These are phyloP conservation scores for Caenorhabditis virilis DNA, from an alignment of 2,888 invertebrate genomes.

Conservation along the genomic window DNA sequence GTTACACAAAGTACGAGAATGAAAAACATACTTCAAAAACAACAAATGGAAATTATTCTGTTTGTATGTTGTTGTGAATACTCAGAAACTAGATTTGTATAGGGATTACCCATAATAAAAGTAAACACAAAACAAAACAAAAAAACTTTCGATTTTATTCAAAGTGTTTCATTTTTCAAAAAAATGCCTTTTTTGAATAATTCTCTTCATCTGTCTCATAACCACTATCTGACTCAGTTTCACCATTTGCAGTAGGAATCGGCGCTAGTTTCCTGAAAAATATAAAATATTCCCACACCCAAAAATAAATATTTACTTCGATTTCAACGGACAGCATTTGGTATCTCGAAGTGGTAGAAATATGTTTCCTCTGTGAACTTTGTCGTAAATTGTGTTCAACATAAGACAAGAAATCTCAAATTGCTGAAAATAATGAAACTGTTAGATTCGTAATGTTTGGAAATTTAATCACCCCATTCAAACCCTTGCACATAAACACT, in stretches of 20 bases:
- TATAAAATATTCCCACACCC: neutral
- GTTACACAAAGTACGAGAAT: neutral
- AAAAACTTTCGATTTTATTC: neutral
- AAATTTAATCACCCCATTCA: constrained; percentile 17
- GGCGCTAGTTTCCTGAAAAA: neutral
- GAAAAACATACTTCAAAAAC: neutral
- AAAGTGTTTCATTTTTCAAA: neutral
- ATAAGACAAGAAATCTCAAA: constrained; percentile 37
- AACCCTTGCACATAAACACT: constrained; percentile 18
- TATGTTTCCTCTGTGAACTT: constrained; percentile 15
- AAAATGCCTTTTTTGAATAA: constrained; percentile 5
- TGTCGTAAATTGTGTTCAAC: constrained; percentile 25
- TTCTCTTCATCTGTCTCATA: constrained; percentile 1
- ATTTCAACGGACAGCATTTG: neutral
- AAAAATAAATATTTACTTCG: neutral
- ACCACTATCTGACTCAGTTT: constrained; percentile 1
- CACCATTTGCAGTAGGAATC: neutral
- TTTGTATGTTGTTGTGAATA: no score
- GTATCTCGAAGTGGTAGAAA: neutral
- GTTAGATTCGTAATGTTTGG: no score
- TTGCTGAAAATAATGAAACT: constrained; percentile 28
- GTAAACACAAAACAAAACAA: neutral
- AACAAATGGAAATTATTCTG: neutral
- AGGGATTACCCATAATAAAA: neutral
- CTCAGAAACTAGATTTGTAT: neutral